Conservation (phyloP, 2,797 vertebrate genomes). For the Simalia tracyae region DNA sequence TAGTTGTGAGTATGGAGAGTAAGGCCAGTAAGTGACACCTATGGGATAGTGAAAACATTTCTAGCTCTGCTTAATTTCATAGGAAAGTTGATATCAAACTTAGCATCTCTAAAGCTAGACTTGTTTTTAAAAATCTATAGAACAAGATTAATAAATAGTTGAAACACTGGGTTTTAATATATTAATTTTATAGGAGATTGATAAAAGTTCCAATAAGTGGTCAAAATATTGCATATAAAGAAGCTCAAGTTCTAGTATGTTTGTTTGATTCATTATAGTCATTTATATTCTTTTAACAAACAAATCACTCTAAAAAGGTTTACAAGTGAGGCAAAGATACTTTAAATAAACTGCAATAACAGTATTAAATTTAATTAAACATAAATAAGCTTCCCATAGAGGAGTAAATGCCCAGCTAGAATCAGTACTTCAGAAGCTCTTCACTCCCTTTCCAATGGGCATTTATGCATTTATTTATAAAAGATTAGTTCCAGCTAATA, state of each 20-base stretch:
- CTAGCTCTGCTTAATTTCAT: not conserved
- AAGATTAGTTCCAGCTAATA: not conserved
- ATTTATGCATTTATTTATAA: not conserved
- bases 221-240: not conserved
- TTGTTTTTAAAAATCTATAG: too few relatives aligned
- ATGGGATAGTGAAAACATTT: not conserved
- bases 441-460: not conserved
- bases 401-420: not conserved
- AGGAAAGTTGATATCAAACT: not conserved
- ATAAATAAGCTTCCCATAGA: not conserved
- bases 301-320: not conserved
- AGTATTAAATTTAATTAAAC: not conserved
- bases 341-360: too few relatives aligned
- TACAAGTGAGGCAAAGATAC: not conserved
- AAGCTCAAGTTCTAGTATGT: not conserved
- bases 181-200: not conserved
- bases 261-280: not conserved
- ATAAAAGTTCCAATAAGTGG: not conserved
- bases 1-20: not conserved
- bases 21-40: not conserved
- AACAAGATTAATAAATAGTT: not conserved
- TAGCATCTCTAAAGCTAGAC: not conserved
- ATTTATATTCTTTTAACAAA: not conserved
- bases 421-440: not conserved
- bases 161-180: not conserved